These are phyloP conservation scores for Contarinia nasturtii DNA, from an alignment of 1,140 invertebrate species.

Conservation along the genomic window DNA sequence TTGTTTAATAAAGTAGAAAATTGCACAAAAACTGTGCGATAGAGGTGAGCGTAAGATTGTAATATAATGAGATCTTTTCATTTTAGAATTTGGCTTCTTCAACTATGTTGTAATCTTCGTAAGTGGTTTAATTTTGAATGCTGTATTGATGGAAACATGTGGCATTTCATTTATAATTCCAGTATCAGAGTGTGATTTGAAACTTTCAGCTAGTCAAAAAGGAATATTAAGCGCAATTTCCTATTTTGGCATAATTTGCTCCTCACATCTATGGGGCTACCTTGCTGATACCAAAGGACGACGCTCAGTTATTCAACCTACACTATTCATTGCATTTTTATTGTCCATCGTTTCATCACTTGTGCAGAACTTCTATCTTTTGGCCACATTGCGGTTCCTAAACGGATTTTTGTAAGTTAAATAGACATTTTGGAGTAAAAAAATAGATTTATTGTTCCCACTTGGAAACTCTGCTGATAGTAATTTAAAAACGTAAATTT, in stretches of 20 bases:
- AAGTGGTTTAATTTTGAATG: constrained; percentile 30
- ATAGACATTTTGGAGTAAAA: background rate
- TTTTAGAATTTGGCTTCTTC: constrained; percentile 37
- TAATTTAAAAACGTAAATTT: too few relatives aligned
- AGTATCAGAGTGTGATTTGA: constrained; percentile 42
- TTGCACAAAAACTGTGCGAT: too few relatives aligned
- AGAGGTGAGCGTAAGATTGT: too few relatives aligned
- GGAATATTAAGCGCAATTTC: constrained; percentile 38
- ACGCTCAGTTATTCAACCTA: constrained; percentile 40
- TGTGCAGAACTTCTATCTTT: constrained; percentile 38
- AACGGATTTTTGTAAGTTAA: constrained; percentile 51
- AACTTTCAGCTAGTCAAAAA: constrained; percentile 33
- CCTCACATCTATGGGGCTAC: constrained; percentile 49
- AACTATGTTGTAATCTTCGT: constrained; percentile 36
- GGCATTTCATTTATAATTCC: constrained; percentile 43
- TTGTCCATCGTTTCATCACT: constrained; percentile 41
- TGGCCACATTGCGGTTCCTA: constrained; percentile 44
- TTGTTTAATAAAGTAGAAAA: too few relatives aligned
- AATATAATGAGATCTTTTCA: too few relatives aligned
- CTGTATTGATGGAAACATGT: constrained; percentile 37
- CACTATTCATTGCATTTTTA: constrained; percentile 41
- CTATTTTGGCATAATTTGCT: constrained; percentile 37
- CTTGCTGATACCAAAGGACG: constrained; percentile 53
- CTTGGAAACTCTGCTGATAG: too few relatives aligned
- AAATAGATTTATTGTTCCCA: background rate